These are phyloP conservation scores for Pempheris klunzingeri DNA, from an alignment of 2,797 vertebrate species.

Conservation along the genomic window DNA sequence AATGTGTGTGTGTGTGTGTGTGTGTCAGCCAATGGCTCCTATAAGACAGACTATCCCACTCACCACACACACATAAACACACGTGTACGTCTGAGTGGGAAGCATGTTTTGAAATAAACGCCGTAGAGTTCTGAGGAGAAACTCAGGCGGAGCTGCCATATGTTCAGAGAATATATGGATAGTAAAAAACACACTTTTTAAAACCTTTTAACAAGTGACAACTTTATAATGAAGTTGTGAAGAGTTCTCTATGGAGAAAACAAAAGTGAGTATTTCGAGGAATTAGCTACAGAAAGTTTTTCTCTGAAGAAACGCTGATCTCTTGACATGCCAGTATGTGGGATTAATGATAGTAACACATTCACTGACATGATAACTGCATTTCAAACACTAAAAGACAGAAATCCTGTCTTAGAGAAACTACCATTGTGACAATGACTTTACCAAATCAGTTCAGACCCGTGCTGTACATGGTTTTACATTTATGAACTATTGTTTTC, in stretches of 20 bases:
- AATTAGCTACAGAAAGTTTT: neutral
- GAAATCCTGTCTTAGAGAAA: neutral
- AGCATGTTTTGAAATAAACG: slow-evolving; percentile 37
- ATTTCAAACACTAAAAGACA: no score
- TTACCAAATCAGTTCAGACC: neutral
- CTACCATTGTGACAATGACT: neutral
- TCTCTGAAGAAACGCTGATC: neutral
- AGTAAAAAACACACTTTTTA: neutral
- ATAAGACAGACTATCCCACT: slow-evolving; percentile 26
- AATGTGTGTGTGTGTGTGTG: neutral
- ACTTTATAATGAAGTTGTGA: slow-evolving; percentile 35
- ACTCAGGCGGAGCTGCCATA: slow-evolving; percentile 41
- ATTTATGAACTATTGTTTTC: neutral
- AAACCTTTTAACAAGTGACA: slow-evolving; percentile 15
- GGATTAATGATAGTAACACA: neutral
- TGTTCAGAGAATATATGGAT: slow-evolving; percentile 39
- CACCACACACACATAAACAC: slow-evolving; percentile 12
- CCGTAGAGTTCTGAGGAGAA: slow-evolving; percentile 18
- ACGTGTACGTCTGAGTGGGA: slow-evolving; percentile 49
- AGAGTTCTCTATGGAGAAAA: slow-evolving; percentile 28
- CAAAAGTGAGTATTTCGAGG: slow-evolving; percentile 33
- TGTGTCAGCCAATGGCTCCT: neutral
- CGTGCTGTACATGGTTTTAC: neutral
- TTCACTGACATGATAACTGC: neutral
- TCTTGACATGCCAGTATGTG: neutral